Evolutionary conservation across 1,140 invertebrate genomes (phyloP).

Genomic region (Hyphantria cunea): DNA sequence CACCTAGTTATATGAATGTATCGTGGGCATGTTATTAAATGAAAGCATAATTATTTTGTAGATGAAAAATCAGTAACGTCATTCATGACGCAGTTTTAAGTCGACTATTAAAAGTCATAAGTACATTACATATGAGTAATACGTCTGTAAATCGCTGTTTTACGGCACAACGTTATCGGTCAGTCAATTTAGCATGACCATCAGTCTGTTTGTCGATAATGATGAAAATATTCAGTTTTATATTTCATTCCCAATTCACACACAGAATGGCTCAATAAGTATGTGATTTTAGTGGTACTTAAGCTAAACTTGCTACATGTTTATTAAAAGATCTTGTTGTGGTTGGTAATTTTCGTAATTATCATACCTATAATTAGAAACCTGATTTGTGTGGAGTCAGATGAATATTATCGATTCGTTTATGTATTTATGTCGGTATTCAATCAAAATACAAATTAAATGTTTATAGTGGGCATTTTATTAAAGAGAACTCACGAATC

Average conservation of each 20-base stretch:
- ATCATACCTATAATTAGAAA: constrained; percentile 31
- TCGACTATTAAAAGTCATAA: constrained; percentile 22
- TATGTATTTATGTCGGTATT: constrained; percentile 15
- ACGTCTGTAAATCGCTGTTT: constrained; percentile 49
- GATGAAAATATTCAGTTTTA: constrained; percentile 23
- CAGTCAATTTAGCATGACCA: constrained; percentile 46
- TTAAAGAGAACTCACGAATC: too few species aligned
- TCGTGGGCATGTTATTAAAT: too few species aligned
- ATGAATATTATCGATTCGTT: constrained; percentile 20
- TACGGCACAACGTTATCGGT: constrained; percentile 44
- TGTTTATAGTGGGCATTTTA: neutral
- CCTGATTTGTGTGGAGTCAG: constrained; percentile 17
- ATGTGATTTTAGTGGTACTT: constrained; percentile 24
- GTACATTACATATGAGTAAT: constrained; percentile 37
- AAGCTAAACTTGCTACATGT: constrained; percentile 28
- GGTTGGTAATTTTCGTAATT: constrained; percentile 37
- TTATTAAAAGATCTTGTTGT: constrained; percentile 35
- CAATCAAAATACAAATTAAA: constrained; percentile 7
- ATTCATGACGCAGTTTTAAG: constrained; percentile 11
- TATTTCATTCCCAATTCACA: constrained; percentile 16
- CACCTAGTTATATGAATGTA: too few species aligned
- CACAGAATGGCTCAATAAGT: constrained; percentile 30
- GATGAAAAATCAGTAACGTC: constrained; percentile 12
- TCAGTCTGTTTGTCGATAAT: constrained; percentile 28
- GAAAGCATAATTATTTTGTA: neutral